A percentile compares a stretch with the other conserved stretches of the same genome.
Conservation (phyloP, 2,113 vertebrate genomes). For the Ramphastos sulfuratus region DNA sequence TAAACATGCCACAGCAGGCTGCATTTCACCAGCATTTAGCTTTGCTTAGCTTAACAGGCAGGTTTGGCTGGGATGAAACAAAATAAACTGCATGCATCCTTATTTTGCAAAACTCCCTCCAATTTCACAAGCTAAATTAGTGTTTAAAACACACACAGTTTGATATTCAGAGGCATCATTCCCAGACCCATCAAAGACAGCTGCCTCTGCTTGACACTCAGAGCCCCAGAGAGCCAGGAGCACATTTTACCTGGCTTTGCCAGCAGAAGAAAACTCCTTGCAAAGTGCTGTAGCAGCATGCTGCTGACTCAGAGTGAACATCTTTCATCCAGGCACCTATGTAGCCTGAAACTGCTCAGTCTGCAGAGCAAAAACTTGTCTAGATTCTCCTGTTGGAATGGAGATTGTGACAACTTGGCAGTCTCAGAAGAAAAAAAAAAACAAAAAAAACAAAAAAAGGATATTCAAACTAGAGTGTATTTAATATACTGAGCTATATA, state of each 20-base stretch:
- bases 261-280: not conserved
- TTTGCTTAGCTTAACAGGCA: not conserved
- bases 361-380: too few relatives aligned
- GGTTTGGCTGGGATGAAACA: not conserved
- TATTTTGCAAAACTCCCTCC: not conserved
- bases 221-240: not conserved
- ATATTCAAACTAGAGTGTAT: not conserved
- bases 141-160: not conserved
- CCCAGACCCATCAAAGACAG: not conserved
- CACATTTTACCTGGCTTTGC: not conserved
- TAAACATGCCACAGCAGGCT: too few relatives aligned
- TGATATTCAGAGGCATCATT: not conserved
- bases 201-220: not conserved
- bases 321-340: too few relatives aligned
- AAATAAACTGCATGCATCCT: not conserved
- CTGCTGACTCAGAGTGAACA: too few relatives aligned
- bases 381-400: too few relatives aligned
- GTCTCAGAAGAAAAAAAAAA: too few relatives aligned
- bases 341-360: too few relatives aligned
- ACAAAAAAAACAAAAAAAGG: too few relatives aligned
- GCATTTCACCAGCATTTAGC: not conserved
- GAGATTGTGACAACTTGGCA: too few relatives aligned
- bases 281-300: too few relatives aligned
- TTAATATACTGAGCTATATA: not conserved
- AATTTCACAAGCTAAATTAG: not conserved